These are phyloP conservation scores for Genyomyrus donnyi DNA, from an alignment of 2,113 vertebrate genomes.

Conservation along the genomic window DNA sequence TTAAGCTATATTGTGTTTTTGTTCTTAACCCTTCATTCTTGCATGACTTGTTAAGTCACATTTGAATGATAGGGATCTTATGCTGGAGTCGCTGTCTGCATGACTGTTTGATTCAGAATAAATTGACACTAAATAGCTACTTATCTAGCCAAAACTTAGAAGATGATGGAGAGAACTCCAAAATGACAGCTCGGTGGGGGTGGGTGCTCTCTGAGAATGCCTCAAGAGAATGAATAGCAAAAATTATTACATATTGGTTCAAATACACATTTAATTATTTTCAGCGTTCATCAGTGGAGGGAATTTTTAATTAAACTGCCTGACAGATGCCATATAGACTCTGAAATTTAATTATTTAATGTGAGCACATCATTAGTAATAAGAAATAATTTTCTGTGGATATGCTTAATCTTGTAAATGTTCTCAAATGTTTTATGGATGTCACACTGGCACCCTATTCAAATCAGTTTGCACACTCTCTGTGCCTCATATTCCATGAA, in stretches of 20 bases:
- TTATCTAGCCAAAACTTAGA: background rate
- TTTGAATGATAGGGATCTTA: background rate
- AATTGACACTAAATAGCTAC: background rate
- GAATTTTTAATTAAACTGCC: constrained; percentile 27
- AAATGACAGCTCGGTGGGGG: background rate
- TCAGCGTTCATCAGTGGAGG: constrained; percentile 14
- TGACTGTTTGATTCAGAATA: background rate
- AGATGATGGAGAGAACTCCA: background rate
- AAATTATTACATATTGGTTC: constrained; percentile 14
- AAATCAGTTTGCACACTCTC: background rate
- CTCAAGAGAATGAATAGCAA: constrained; percentile 9
- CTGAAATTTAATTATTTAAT: constrained; percentile 26
- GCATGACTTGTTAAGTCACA: background rate
- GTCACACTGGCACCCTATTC: background rate
- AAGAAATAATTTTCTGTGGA: constrained; percentile 18
- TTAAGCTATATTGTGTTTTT: background rate
- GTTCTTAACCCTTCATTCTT: background rate
- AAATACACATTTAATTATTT: constrained; percentile 13
- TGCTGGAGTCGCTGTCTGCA: background rate
- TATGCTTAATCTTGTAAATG: constrained; percentile 18
- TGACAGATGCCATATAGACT: constrained; percentile 26
- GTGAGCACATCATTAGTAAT: constrained; percentile 26
- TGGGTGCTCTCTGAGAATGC: background rate
- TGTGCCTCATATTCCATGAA: background rate
- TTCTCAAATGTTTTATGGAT: constrained; percentile 14